Evolutionary conservation across 2,888 invertebrate species (phyloP).

Genomic region (Halictus ligatus): DNA sequence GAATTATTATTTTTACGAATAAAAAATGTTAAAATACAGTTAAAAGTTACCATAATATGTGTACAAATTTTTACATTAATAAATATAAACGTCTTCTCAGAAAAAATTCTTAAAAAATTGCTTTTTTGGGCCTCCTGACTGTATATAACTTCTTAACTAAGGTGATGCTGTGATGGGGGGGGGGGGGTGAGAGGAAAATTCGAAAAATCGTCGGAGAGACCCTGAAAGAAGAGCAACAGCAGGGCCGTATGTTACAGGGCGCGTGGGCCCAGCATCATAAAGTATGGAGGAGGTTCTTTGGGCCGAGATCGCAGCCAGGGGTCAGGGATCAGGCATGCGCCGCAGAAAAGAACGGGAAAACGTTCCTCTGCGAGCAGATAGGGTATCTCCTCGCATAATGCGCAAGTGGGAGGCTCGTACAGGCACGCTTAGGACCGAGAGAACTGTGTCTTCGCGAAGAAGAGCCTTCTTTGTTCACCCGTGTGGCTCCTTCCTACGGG

Average conservation of each 20-base stretch:
- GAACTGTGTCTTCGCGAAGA: slow-evolving; percentile 44
- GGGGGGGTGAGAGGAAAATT: background rate
- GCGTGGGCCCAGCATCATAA: slow-evolving; percentile 53
- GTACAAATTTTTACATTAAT: too few relatives aligned
- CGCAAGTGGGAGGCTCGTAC: slow-evolving; percentile 77
- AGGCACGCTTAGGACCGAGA: slow-evolving; percentile 43
- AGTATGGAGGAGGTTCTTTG: slow-evolving; percentile 29
- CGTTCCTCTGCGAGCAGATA: slow-evolving; percentile 74
- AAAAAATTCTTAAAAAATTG: too few relatives aligned
- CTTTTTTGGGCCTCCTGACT: too few relatives aligned
- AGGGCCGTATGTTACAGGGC: slow-evolving; percentile 31
- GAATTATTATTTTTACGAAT: too few relatives aligned
- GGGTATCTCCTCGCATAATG: slow-evolving; percentile 77
- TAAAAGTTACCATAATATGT: too few relatives aligned
- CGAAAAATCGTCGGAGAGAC: background rate
- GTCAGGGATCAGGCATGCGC: slow-evolving; percentile 77
- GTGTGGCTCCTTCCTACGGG: background rate
- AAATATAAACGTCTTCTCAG: too few relatives aligned
- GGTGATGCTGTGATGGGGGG: background rate
- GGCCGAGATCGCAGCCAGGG: slow-evolving; percentile 63
- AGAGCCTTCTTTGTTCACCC: slow-evolving; percentile 29
- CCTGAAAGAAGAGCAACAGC: slow-evolving; percentile 23
- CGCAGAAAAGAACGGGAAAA: slow-evolving; percentile 74
- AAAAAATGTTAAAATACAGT: too few relatives aligned
- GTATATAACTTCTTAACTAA: too few relatives aligned